Evolutionary conservation across 1,140 invertebrate species (phyloP), one percentile per base, ranked within the genome.

Genomic region (Drosophila guanche): DNA sequence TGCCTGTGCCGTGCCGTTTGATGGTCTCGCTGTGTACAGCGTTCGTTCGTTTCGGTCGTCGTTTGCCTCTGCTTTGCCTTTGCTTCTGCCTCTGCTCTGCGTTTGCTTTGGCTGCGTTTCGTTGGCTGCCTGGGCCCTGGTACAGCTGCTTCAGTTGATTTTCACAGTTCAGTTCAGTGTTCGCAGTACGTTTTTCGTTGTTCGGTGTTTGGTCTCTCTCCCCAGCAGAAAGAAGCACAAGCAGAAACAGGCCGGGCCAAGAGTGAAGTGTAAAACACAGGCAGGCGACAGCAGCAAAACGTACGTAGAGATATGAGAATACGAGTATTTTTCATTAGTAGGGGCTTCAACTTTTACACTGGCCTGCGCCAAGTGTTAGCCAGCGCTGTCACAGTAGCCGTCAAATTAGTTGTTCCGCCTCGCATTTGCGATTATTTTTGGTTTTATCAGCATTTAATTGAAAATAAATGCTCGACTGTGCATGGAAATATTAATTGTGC

Each of bases 131-230:
- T 59, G 29, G 70, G 33, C 33, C 78, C 74, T 86, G 84, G 83
- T 88, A 88, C 83, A 88, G 83, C 83, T 89, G 83, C 83, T 89
- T 88, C 83, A 88, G 83, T 88, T 79, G 75, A 89, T 89, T 88
- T 88, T 88, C 83, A 37, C 33, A 88, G 83, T 88, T 76, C 74
- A 77, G 74, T 77, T 88, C 83, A 86, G 84, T 75, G 79, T 59
- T 78, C 79, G 78, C 78, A 78, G 79, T 83, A 81, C 79, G 73
- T 74, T 77, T 72, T 76, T 59, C 55, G 55, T 66, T 63, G 58
- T 67, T 67, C 61, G 55, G 62, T 76, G 61, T 71, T 56, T 71
- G 58, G 78, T 72, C 65, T 78, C 77, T 85, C 47, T 62, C 75
- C 46, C 74, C 56, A 60, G 59, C 56, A 71, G 62, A 25, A 76